These are phyloP conservation scores for Tricholaema leucomelas DNA, from an alignment of 2,113 vertebrate genomes.

Conservation along the genomic window DNA sequence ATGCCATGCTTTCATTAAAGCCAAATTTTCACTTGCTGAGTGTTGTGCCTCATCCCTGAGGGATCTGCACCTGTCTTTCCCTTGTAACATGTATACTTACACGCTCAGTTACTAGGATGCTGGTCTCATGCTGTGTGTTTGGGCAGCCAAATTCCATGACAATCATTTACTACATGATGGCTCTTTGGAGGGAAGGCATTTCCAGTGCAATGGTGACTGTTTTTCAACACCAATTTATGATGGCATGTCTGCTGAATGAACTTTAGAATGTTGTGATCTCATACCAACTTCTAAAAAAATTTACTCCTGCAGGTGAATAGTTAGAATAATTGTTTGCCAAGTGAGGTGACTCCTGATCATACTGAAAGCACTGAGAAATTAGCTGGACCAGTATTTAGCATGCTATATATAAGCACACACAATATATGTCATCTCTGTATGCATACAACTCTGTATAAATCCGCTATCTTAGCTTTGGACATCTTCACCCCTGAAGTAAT, in stretches of 20 bases:
- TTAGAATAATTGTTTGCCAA: background rate
- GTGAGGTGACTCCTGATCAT: background rate
- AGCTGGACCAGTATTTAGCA: background rate
- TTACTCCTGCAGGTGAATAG: background rate
- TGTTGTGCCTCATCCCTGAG: background rate
- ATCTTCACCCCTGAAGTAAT: background rate
- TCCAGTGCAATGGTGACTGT: background rate
- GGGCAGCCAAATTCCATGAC: background rate
- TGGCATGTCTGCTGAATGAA: background rate
- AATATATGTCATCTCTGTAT: background rate
- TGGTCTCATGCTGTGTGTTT: background rate
- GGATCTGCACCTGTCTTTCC: accelerated
- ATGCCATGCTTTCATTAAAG: background rate
- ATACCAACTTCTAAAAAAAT: background rate
- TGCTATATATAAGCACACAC: background rate
- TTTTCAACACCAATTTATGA: background rate
- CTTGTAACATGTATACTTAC: background rate
- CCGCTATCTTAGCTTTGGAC: background rate
- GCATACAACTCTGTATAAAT: too few relatives aligned
- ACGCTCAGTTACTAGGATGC: background rate
- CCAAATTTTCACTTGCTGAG: background rate
- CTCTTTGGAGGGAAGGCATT: background rate
- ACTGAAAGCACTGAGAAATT: background rate
- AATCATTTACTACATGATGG: background rate
- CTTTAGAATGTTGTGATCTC: background rate